These are phyloP conservation scores for Pyrgus malvae DNA, from an alignment of 2,888 invertebrate genomes.

Conservation along the genomic window DNA sequence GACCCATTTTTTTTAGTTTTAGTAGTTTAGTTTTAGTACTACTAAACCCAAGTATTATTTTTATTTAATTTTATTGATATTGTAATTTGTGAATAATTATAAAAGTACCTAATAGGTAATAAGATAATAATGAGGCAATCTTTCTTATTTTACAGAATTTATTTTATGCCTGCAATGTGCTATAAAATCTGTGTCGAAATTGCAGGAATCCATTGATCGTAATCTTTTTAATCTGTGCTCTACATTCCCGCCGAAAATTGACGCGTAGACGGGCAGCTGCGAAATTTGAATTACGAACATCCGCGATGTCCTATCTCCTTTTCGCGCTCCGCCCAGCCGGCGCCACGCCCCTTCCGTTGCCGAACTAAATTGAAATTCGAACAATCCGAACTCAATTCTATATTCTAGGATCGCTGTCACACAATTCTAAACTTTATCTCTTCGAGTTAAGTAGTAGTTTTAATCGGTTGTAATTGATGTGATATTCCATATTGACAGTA, in stretches of 20 bases:
- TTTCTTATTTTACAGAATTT: not conserved
- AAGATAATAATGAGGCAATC: not conserved
- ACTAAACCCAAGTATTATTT: too few relatives aligned
- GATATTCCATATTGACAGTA: not conserved
- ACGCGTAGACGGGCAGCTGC: conserved; percentile 38
- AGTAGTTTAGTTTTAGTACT: too few relatives aligned
- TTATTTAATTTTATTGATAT: too few relatives aligned
- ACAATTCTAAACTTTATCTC: conserved; percentile 29
- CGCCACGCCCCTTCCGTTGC: conserved; percentile 72
- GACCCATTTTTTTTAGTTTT: too few relatives aligned
- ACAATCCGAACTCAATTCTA: conserved; percentile 42
- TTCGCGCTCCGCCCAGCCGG: conserved; percentile 65
- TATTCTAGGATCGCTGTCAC: conserved; percentile 16
- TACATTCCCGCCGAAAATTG: conserved; percentile 34
- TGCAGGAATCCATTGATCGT: conserved; percentile 10
- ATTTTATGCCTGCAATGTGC: not conserved
- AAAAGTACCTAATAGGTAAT: not conserved
- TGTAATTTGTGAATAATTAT: too few relatives aligned
- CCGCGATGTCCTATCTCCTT: conserved; percentile 66
- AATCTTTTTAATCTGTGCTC: conserved; percentile 21
- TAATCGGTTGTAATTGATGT: too few relatives aligned
- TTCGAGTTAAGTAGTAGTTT: not conserved
- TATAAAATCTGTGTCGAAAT: conserved; percentile 8
- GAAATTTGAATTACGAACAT: conserved; percentile 47
- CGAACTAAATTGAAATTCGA: conserved; percentile 62